phyloP scores from a whole-genome alignment of 53 echinoderm and acorn worm genomes.

The Actinopyga echinites region DNA sequence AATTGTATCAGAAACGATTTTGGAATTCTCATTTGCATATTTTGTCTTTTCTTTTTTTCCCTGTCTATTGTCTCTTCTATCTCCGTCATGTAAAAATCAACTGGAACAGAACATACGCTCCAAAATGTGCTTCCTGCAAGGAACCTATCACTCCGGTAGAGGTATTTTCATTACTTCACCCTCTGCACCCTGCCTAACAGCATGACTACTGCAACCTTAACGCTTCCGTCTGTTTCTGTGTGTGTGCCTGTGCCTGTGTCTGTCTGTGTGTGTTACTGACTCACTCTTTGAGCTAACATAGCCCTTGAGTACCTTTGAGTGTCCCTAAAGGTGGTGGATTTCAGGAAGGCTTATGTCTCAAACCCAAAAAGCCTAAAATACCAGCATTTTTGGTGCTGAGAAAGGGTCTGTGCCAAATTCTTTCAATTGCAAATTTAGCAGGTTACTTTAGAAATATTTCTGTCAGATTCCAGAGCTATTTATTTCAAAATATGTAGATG shows the following conservation, averaged over 20 bases:
- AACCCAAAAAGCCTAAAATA: too few species aligned
- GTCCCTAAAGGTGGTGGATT: too few species aligned
- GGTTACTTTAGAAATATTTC: too few species aligned
- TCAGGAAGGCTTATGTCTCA: too few species aligned
- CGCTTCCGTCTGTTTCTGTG: not conserved
- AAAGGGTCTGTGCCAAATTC: too few species aligned
- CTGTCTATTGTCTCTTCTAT: not conserved
- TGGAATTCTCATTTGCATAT: not conserved
- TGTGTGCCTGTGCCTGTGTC: not conserved
- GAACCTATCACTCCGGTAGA: constrained; percentile 98
- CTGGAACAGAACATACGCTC: constrained; percentile 83
- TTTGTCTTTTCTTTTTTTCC: too few species aligned
- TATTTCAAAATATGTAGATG: too few species aligned
- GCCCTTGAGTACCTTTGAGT: too few species aligned
- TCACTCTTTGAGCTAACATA: not conserved
- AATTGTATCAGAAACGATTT: not conserved
- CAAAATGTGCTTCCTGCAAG: constrained; percentile 94
- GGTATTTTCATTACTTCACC: constrained; percentile 78
- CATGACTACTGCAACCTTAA: not conserved
- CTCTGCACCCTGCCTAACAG: constrained; percentile 30
- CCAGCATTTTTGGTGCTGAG: too few species aligned
- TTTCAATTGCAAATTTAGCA: too few species aligned
- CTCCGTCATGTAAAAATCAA: not conserved
- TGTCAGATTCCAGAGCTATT: too few species aligned
- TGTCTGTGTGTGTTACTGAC: not conserved